A percentile compares a stretch with the other conserved stretches of the same genome.
Conservation (phyloP, 2,888 invertebrate species). For the Cepaea hortensis region DNA sequence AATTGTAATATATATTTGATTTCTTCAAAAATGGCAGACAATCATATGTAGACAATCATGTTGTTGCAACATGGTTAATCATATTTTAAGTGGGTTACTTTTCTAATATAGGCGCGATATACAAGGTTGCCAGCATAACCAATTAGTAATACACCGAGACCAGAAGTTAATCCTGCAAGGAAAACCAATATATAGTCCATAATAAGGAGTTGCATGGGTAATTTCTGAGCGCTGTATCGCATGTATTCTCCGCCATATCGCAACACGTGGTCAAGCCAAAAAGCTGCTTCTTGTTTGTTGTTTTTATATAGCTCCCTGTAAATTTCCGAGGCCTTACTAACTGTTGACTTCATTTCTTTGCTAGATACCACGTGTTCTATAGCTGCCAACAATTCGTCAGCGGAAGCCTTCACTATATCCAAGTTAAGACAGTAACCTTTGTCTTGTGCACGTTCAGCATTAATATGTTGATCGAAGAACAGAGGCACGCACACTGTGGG, state of each 20-base stretch:
- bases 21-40: too few relatives aligned
- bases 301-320: not conserved
- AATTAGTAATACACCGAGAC: too few relatives aligned
- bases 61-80: not conserved
- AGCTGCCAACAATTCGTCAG: too few relatives aligned
- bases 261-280: slow-evolving; percentile 29
- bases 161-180: not conserved
- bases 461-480: not conserved
- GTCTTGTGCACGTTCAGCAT: not conserved
- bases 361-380: too few relatives aligned
- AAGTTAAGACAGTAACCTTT: not conserved
- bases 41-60: not conserved
- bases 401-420: too few relatives aligned
- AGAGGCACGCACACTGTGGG: slow-evolving; percentile 58
- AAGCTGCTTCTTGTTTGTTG: slow-evolving; percentile 11
- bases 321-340: slow-evolving; percentile 16
- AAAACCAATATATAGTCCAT: not conserved
- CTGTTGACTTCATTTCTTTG: not conserved
- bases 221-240: slow-evolving; percentile 16
- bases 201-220: not conserved
- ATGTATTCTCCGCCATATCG: slow-evolving; percentile 12
- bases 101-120: too few relatives aligned
- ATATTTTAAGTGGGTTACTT: not conserved
- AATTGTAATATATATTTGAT: too few relatives aligned
- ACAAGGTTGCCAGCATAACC: too few relatives aligned